Base-by-base conservation (phyloP, 2,797 vertebrate genomes). In the Lithobates sylvaticus region DNA sequence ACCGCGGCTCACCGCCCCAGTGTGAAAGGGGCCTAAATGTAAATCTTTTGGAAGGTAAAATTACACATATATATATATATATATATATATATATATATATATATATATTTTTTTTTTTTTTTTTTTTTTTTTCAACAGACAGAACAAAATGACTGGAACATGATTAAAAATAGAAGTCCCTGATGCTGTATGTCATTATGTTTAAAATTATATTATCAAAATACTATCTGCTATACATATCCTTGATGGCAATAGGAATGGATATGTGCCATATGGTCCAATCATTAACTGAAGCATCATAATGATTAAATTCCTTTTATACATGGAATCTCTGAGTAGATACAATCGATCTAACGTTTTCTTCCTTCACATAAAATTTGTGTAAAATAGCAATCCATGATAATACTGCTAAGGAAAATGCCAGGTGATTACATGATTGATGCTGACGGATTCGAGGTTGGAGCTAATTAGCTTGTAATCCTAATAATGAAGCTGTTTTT, bases 381-480 rank as follows among this genome's bases (percentile, higher is more conserved):
- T 80, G 76, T 81, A 85, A 86, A 68, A 84, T 75, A 72, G 64
- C 74, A 81, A 36, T 69, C 64, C 78, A 81, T 80, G 86, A 81
- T 36, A 78, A 78, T 77, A 81, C 67, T 72, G 54, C 77, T 81
- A 76, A 85, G 70, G 84, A 54, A 78, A 88, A 88, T 36, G 71
- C 3, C 21, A 81, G 58, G 81, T 50, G 58, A 61, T 54, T 72
- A 69, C 16, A 76, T 76, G 84, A 88, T 84, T 83, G 71, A 82
- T 74, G 34, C 39, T 83, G 80, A 83, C 26, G 74, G 39, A 21
- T 8, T 72, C 70, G 73, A 64, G 70, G 78, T 71, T 39, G 13
- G 73, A 81, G 54, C 34, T 29, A 69, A 61, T 18, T 34, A 39
- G 23, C 67, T 61, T 73, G 44, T 78, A 29, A 68, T 23, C 50